Base-by-base conservation (phyloP, 2,113 vertebrate species). In the Rhipidura dahli region DNA sequence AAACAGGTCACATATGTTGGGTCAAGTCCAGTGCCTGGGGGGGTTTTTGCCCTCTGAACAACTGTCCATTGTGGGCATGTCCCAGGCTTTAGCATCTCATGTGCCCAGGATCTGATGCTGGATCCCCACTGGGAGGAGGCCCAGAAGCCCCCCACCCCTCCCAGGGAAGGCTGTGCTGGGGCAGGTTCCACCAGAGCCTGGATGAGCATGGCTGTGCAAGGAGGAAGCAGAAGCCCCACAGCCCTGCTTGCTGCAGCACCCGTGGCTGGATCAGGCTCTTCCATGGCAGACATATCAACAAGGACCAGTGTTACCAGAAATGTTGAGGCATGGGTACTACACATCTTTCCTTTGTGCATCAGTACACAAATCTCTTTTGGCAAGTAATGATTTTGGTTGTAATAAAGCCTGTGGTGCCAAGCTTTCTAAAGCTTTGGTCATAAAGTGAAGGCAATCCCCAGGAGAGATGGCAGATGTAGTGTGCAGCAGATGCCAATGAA, bases 81-180 rank as follows among this genome's bases (percentile, higher is more conserved):
- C 17, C 10, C 30, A 40, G 70, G 18, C 3, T 30, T 26, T 31
- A 66, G 47, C 17, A 63, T 15, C 12, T 75, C 56, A 2, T 4
- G 10, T 6, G 5, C 14, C 9, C 64, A 65, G n/a, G 8, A 31
- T 53, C 42, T 61, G 47, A 30, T 0, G 1, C 8, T 53, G 49
- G 24, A 70, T 11, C 6, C 6, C 6, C 35, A 27, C 12, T 15
- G 22, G 7, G 37, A 21, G 13, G 19, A 65, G 53, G 45, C 13
- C 3, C 2, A 13, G 42, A 22, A 73, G 12, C 3, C 22, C 31
- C 17, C 9, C n/a, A 33, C 2, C 3, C 4, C 3, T 51, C 31
- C 37, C 7, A 22, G 15, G 27, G 15, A 69, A 72, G 33, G 11
- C 6, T 89, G 0, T 20, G 7, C 15, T 39, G 10, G 7, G 11